A percentile compares a stretch with the other conserved stretches of the same genome.
These are phyloP conservation scores for Cranoglanis bouderius DNA, from an alignment of 2,113 vertebrate genomes.

Conservation along the genomic window DNA sequence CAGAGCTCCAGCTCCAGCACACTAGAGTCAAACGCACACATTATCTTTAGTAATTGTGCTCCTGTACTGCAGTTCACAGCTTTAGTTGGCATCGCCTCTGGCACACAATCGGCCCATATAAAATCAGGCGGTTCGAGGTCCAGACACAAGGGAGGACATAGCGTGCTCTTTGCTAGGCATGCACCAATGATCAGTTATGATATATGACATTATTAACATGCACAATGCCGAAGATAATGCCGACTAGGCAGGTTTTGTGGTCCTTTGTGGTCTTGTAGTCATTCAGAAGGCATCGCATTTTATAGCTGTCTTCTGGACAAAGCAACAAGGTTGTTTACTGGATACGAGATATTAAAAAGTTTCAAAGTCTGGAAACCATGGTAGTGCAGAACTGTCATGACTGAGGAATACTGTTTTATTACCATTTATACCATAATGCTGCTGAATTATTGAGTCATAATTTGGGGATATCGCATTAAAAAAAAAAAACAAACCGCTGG, in stretches of 20 bases:
- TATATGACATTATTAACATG: background rate
- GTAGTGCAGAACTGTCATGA: no score
- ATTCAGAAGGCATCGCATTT: background rate
- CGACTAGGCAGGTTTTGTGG: background rate
- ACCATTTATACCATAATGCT: no score
- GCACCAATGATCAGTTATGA: background rate
- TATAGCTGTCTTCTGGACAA: background rate
- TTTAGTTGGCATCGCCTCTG: background rate
- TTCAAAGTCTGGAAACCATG: background rate
- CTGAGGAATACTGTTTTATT: no score
- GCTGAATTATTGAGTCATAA: no score
- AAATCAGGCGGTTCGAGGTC: background rate
- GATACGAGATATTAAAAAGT: background rate
- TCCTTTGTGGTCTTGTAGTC: background rate
- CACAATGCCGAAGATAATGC: background rate
- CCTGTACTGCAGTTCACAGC: background rate
- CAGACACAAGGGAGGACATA: background rate
- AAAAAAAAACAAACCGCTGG: no score
- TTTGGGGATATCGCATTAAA: no score
- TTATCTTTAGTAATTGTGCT: slow-evolving; percentile 9
- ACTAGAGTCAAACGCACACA: background rate
- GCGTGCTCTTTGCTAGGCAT: background rate
- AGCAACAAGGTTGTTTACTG: background rate
- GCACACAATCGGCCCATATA: background rate
- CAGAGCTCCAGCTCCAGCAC: background rate